Base-by-base conservation (phyloP, 2,888 invertebrate genomes). In the Platycheirus albimanus region DNA sequence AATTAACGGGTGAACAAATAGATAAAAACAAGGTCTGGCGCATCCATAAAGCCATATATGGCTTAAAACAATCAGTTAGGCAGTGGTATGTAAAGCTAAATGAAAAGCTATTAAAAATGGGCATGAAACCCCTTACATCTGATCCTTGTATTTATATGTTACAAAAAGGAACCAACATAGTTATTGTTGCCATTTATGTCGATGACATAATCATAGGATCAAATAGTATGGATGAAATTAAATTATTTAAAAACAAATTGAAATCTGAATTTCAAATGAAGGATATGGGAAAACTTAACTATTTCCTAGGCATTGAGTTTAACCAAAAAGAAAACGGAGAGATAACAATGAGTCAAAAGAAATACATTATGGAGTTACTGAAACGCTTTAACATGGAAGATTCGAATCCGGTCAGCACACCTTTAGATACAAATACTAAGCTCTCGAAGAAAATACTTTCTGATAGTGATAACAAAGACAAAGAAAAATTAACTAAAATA, bases 111-210 rank as follows among this genome's bases (percentile, higher is more conserved):
- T 47, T 64, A 13, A 30, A 63, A 19, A 43, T 54, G 28, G 54
- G 52, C 2, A 30, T 54, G 41, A 17, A 17, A 45, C 52, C 33
- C 6, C 15, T 67, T 3, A 20, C 13, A 11, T 20, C 13, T 3
- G 54, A 69, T 41, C 51, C 38, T 5, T 69, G 67, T 13, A 54
- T 45, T 17, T 54, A 69, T 17, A 41, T 54, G 20, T 45, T 33
- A 6, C 20, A 36, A 5, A 66, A 36, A 5, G 20, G 30, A 5
- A 11, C 17, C 3, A 36, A 20, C 6, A n/a, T 43, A 15, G 11
- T 67, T 10, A 10, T 41, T 17, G 30, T 52, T 8, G 67, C 36
- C 1, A 51, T 67, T 6, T 54, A 67, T 30, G 52, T 52, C 1
- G 67, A 52, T 28, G 67, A 67, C 17, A 43, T 52, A 41, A 28